Conservation (phyloP, 2,113 vertebrate genomes). For the Notiomystis cincta region DNA sequence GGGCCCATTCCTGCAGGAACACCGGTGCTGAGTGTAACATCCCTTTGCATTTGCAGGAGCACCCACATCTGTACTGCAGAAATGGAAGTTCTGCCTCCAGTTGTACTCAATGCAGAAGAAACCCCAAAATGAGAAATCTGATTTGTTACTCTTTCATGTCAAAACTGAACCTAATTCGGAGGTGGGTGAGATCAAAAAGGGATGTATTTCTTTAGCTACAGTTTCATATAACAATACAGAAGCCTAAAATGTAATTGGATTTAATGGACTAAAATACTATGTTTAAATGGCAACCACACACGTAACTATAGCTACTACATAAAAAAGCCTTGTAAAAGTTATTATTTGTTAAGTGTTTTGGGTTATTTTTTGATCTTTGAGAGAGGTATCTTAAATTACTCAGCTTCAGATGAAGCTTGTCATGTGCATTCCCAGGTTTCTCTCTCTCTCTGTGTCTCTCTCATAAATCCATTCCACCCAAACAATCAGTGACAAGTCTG, state of each 20-base stretch:
- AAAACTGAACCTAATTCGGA: neutral
- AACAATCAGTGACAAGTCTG: neutral
- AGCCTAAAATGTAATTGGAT: neutral
- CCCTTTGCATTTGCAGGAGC: neutral
- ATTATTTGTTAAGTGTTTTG: neutral
- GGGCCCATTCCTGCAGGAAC: neutral
- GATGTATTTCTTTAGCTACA: neutral
- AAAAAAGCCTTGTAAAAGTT: neutral
- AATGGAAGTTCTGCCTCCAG: neutral
- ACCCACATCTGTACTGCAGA: neutral
- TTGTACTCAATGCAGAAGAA: neutral
- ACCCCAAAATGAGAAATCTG: neutral
- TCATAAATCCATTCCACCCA: slow-evolving; percentile 10
- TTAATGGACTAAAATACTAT: neutral
- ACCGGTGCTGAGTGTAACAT: rapidly evolving
- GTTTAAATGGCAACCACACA: neutral
- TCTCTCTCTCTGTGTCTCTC: neutral
- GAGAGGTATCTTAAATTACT: slow-evolving; percentile 7
- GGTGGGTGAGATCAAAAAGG: neutral
- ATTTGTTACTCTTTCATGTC: neutral
- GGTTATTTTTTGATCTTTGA: slow-evolving; percentile 30
- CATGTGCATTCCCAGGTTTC: neutral
- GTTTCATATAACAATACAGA: neutral
- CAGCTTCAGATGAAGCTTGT: slow-evolving; percentile 1
- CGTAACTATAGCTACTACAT: neutral